These are phyloP conservation scores for Ptilonorhynchus violaceus DNA, from an alignment of 2,113 vertebrate genomes.

Conservation along the genomic window DNA sequence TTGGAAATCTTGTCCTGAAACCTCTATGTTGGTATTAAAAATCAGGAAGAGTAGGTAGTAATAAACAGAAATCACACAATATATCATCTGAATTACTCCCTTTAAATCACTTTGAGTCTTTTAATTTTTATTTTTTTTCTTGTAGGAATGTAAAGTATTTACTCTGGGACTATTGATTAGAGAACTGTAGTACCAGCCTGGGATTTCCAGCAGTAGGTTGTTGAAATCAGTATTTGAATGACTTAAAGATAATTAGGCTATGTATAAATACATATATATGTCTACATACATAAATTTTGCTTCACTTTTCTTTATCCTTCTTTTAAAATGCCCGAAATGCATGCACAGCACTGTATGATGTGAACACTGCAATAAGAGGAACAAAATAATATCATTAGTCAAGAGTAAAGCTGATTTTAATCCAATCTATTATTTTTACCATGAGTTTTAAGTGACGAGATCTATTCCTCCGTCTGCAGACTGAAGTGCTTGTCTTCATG, in stretches of 20 bases:
- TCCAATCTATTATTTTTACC: background rate
- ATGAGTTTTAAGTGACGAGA: background rate
- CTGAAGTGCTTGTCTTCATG: background rate
- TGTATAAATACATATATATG: background rate
- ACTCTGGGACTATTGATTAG: constrained; percentile 12
- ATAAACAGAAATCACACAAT: constrained; percentile 1
- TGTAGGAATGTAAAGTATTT: background rate
- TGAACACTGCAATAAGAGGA: background rate
- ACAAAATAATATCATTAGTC: background rate
- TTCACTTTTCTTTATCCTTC: background rate
- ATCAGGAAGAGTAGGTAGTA: background rate
- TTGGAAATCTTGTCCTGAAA: constrained; percentile 31
- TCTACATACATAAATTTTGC: background rate
- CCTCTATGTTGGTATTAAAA: constrained; percentile 30
- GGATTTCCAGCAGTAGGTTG: background rate
- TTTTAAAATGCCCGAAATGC: background rate
- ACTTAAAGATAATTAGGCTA: background rate
- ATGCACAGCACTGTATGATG: background rate
- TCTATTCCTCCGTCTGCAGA: background rate
- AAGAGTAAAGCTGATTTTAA: background rate
- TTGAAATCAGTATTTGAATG: background rate
- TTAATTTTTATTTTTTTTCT: background rate
- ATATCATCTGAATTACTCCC: background rate
- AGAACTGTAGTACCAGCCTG: background rate
- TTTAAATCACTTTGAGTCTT: constrained; percentile 13